A percentile compares a stretch with the other conserved stretches of the same genome.
Conservation (phyloP, 1,140 invertebrate genomes). For the Drosophila ercepeae region DNA sequence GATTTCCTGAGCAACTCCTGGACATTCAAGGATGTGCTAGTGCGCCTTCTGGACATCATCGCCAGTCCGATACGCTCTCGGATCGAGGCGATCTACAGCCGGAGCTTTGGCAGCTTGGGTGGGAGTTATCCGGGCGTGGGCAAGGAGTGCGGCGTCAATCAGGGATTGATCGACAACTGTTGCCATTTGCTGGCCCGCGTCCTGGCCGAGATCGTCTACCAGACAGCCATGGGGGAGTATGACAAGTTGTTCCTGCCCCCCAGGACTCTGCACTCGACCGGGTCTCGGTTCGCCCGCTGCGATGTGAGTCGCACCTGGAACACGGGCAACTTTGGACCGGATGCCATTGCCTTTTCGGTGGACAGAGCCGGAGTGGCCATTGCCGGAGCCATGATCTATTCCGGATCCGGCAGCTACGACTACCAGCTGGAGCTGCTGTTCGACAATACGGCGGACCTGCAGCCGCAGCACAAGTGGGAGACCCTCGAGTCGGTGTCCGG, state of each 20-base stretch:
- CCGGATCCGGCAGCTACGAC: slow-evolving; percentile 93
- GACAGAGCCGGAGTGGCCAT: slow-evolving; percentile 95
- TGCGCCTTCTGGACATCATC: slow-evolving; percentile 92
- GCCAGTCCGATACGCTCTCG: slow-evolving; percentile 89
- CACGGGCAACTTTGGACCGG: slow-evolving; percentile 97
- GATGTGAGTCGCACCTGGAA: slow-evolving; percentile 97
- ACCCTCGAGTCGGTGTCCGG: slow-evolving; percentile 78
- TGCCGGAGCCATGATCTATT: slow-evolving; percentile 94
- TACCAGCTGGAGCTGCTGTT: slow-evolving; percentile 96
- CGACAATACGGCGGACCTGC: slow-evolving; percentile 86
- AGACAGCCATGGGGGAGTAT: slow-evolving; percentile 85
- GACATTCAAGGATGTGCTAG: slow-evolving; percentile 93
- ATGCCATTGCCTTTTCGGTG: slow-evolving; percentile 97
- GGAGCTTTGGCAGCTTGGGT: slow-evolving; percentile 56
- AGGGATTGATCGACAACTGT: slow-evolving; percentile 90
- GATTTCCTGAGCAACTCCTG: slow-evolving; percentile 85
- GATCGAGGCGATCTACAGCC: slow-evolving; percentile 83
- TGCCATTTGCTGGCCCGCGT: slow-evolving; percentile 94
- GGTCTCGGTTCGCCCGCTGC: slow-evolving; percentile 94
- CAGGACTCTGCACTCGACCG: slow-evolving; percentile 91
- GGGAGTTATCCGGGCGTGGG: slow-evolving; percentile 36
- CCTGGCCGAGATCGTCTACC: slow-evolving; percentile 94
- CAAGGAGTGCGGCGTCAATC: slow-evolving; percentile 70
- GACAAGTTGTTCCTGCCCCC: slow-evolving; percentile 85
- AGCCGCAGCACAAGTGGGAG: slow-evolving; percentile 84